Evolutionary conservation across 2,797 vertebrate species (phyloP).

Genomic region (Hybognathus amarus): DNA sequence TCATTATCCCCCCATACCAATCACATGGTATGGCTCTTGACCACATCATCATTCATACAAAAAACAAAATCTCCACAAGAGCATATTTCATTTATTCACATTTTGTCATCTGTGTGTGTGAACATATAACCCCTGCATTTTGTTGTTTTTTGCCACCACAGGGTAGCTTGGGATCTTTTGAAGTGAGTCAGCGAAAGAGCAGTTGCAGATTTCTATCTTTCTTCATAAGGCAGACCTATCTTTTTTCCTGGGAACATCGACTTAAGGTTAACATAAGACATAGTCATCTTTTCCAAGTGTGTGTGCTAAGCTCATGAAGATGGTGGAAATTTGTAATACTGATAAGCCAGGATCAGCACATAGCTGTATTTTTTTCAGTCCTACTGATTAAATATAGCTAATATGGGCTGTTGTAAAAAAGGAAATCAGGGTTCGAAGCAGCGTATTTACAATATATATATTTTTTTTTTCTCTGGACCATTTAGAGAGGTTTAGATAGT

Average conservation of each 20-base stretch:
- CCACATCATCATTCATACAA: background rate
- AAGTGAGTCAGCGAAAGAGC: constrained; percentile 14
- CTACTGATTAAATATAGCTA: background rate
- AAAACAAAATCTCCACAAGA: background rate
- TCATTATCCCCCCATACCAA: no score
- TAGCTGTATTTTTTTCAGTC: background rate
- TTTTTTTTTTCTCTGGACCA: background rate
- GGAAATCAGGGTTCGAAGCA: background rate
- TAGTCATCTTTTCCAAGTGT: constrained; percentile 8
- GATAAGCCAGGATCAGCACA: background rate
- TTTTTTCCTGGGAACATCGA: constrained; percentile 1
- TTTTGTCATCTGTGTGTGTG: background rate
- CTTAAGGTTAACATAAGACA: constrained; percentile 10
- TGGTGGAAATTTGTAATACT: background rate
- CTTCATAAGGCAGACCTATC: constrained; percentile 33
- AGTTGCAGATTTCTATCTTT: constrained; percentile 28
- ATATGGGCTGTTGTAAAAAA: background rate
- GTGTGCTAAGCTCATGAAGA: constrained; percentile 20
- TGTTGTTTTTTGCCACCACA: background rate
- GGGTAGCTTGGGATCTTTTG: background rate
- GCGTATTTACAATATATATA: background rate
- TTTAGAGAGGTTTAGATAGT: background rate
- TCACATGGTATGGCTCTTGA: background rate
- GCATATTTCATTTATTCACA: background rate
- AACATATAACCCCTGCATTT: constrained; percentile 1